These are phyloP conservation scores for Varanus salvator DNA, from an alignment of 2,113 vertebrate genomes.

Conservation along the genomic window DNA sequence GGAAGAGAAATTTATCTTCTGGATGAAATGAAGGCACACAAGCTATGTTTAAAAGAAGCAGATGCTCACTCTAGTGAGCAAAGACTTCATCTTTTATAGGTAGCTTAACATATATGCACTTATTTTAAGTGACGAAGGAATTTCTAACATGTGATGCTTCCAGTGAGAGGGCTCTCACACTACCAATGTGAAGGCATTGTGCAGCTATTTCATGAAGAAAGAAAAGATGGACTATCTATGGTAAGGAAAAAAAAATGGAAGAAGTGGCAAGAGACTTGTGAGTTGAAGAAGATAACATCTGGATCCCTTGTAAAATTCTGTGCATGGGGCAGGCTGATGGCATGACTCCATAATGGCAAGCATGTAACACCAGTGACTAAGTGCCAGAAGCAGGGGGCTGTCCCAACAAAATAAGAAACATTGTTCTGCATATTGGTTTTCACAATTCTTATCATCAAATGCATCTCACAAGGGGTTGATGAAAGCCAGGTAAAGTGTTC, in stretches of 20 bases:
- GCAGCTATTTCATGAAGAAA: too few relatives aligned
- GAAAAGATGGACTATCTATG: too few relatives aligned
- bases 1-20: too few relatives aligned
- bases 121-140: background rate
- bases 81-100: background rate
- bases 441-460: background rate
- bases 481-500: background rate
- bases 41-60: background rate
- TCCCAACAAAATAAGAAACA: too few relatives aligned
- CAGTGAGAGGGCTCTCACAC: too few relatives aligned
- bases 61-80: background rate
- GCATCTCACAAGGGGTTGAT: background rate
- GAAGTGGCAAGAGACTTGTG: too few relatives aligned
- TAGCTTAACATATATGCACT: background rate
- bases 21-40: background rate
- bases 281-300: too few relatives aligned
- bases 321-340: too few relatives aligned
- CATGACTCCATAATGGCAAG: too few relatives aligned
- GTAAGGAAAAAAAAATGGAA: too few relatives aligned
- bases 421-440: background rate
- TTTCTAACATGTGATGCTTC: background rate
- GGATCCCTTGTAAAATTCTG: too few relatives aligned
- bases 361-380: background rate
- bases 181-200: too few relatives aligned
- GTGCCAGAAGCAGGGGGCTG: background rate